Base-by-base conservation (phyloP, 2,113 vertebrate species). In the Ondatra zibethicus region DNA sequence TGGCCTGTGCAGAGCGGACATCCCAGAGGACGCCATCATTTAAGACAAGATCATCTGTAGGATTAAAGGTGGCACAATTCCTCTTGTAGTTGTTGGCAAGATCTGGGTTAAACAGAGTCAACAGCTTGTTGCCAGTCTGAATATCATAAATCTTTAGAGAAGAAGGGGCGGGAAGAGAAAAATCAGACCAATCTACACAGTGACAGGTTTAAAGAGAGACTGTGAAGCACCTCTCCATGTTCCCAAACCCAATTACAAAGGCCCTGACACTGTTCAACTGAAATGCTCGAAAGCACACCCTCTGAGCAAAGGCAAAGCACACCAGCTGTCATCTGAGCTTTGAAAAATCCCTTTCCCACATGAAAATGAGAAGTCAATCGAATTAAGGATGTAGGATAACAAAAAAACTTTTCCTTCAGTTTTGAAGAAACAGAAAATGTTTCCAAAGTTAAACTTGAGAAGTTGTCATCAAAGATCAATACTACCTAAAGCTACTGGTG, bases 61-160 rank as follows among this genome's bases (percentile, higher is more conserved):
- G 99, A 98, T 99, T 99, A 98, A 99, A 99, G 90, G 99, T 99
- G 97, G 99, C 99, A 95, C 99, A 99, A 98, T 99, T 99, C 97
- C 99, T 99, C 99, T 99, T 99, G 99, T 99, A 99, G 99, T 99
- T 99, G 98, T 99, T 99, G 85, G 99, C 99, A 98, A 99, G 98
- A 98, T 99, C 99, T 92, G 99, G 99, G 98, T 99, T 99, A 98
- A 99, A 99, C 93, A 99, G 98, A 97, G 99, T 99, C 98, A 99
- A 99, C 12, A 99, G 99, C 96, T 99, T 99, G 99, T 99, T 99
- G 94, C 99, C 99, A 77, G 99, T 99, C 98, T 99, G 99, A 98
- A 99, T 99, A 99, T 99, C 99, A 98, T 99, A 99, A 98, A 99
- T 99, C 99, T 99, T 98, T 93, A 98, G 91, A 97, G 97, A 97